Percentiles rank a stretch among this genome's conserved stretches.
Evolutionary conservation across 2,797 vertebrate genomes (phyloP).

Genomic region (Choloepus didactylus): DNA sequence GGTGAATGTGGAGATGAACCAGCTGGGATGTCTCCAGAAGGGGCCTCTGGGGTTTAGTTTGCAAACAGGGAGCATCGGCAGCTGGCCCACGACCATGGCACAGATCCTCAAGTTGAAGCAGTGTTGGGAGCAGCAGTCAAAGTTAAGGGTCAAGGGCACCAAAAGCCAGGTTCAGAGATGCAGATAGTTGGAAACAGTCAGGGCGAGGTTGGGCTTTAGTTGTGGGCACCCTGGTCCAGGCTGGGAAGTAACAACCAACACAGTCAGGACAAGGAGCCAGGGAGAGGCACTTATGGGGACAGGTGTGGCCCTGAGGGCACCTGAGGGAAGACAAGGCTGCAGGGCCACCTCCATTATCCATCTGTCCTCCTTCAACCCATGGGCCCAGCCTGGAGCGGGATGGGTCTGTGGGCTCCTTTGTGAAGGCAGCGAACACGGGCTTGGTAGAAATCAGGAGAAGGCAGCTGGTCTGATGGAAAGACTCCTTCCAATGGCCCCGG

Average conservation of each 20-base stretch:
- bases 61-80: neutral
- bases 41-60: neutral
- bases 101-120: neutral
- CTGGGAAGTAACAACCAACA: neutral
- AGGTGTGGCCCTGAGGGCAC: neutral
- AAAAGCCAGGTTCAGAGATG: neutral
- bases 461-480: neutral
- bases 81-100: neutral
- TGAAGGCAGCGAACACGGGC: neutral
- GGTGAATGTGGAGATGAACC: neutral
- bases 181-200: neutral
- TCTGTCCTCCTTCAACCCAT: neutral
- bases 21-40: fast-evolving
- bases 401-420: neutral
- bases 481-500: neutral
- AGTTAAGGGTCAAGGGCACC: neutral
- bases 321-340: neutral
- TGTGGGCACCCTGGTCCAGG: fast-evolving
- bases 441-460: neutral
- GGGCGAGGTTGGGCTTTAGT: neutral
- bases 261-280: neutral
- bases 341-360: neutral
- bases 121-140: neutral
- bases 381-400: neutral
- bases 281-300: neutral